These are phyloP conservation scores for Rana temporaria DNA, from an alignment of 2,113 vertebrate genomes.

Conservation along the genomic window DNA sequence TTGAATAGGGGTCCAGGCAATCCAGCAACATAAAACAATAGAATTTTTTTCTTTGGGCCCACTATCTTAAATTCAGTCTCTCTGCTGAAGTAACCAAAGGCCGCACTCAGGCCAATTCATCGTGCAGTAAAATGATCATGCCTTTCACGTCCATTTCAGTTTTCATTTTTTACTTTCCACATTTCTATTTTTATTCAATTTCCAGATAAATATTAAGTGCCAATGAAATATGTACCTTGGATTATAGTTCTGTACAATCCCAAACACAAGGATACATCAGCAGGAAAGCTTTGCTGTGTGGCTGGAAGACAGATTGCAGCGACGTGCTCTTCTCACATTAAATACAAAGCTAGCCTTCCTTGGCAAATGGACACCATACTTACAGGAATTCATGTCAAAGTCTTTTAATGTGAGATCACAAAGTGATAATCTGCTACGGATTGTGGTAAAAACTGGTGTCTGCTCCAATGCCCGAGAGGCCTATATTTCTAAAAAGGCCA, in stretches of 20 bases:
- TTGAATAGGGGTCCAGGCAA: too few species aligned
- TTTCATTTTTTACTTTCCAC: not conserved
- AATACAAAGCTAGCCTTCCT: constrained; percentile 4
- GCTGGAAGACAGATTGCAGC: constrained; percentile 24
- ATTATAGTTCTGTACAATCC: constrained; percentile 5
- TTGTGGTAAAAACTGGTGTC: constrained; percentile 22
- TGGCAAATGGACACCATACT: constrained; percentile 1
- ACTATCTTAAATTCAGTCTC: too few species aligned
- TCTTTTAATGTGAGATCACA: constrained; percentile 43
- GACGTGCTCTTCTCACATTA: constrained; percentile 35
- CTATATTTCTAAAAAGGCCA: constrained; percentile 23
- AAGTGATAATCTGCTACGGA: constrained; percentile 25
- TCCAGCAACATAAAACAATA: too few species aligned
- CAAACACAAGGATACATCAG: constrained; percentile 18
- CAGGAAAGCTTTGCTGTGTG: not conserved
- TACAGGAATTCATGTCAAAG: constrained; percentile 12
- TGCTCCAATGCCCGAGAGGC: constrained; percentile 8
- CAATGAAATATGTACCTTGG: not conserved
- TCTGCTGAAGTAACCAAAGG: too few species aligned
- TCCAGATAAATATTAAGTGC: constrained; percentile 10
- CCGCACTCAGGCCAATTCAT: too few species aligned
- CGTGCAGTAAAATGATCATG: too few species aligned
- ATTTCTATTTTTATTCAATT: not conserved
- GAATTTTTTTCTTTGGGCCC: too few species aligned
- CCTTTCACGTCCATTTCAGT: not conserved